Base-by-base conservation (phyloP, 2,888 invertebrate genomes). In the Epirrita christyi region DNA sequence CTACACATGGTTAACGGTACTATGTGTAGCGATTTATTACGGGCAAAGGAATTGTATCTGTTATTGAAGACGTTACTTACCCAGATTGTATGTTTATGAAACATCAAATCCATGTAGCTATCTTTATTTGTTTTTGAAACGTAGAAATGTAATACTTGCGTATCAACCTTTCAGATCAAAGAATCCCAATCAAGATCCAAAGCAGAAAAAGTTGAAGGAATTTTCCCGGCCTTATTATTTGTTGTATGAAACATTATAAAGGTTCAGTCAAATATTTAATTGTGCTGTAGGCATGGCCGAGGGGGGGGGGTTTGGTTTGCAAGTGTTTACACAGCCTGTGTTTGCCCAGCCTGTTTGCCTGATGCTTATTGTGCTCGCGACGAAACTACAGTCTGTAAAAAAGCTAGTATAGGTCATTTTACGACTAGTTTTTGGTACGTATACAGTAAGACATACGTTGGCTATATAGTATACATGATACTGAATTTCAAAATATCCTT, bases 271-370 rank as follows among this genome's bases (percentile, higher is more conserved):
- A 63, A 63, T 61, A 62, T 63, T 63, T 44, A 49, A 61, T 57
- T 47, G 49, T 37, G 37, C 56, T 52, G 53, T 50, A 55, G 63
- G 61, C 60, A 43, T 57, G 58, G 54, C 44, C 62, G 45, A 53
- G 58, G 67, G 67, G 58, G 67, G 67, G 59, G 71, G 74, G 70
- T 21, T 60, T 70, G 68, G 74, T 78, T 78, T 68, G 76, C 70
- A 55, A 74, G 81, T n/a, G n/a, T 82, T 77, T 81, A 76, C 78
- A 72, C 75, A 81, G 77, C 66, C 72, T 70, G 73, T 81, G 80
- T 85, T 86, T 86, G 76, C 75, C 57, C 73, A 73, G 72, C 62
- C 65, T 83, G 82, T 86, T 82, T 81, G 78, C 72, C 57, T 76
- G 70, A 76, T 80, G 83, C 83, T 82, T 84, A 84, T 83, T 85